Evolutionary conservation across 2,113 vertebrate species (phyloP).

Genomic region (Psilopsiagon aurifrons): DNA sequence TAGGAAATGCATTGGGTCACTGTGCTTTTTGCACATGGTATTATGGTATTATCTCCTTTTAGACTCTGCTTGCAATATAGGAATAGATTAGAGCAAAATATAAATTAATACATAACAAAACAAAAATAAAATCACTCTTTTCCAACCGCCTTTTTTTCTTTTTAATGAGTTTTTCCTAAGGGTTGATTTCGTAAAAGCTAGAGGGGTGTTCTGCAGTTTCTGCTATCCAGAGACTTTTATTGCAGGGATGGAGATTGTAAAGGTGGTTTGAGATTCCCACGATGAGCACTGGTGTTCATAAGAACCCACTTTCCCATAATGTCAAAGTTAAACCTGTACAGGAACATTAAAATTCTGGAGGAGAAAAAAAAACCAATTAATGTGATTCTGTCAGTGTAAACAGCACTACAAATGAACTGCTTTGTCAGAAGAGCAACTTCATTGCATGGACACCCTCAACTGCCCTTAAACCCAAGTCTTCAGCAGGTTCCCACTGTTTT

Average conservation of each 20-base stretch:
- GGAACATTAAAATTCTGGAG: background rate
- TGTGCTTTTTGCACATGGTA: background rate
- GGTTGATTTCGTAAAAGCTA: conserved; percentile 28
- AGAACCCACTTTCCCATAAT: background rate
- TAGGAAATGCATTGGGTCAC: background rate
- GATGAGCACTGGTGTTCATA: background rate
- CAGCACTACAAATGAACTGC: background rate
- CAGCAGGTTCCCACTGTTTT: background rate
- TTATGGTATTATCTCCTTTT: background rate
- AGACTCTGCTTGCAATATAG: background rate
- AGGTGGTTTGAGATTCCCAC: background rate
- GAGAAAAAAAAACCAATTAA: background rate
- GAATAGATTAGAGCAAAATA: background rate
- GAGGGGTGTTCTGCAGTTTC: background rate
- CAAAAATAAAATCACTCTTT: background rate
- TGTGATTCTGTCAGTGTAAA: background rate
- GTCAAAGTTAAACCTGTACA: background rate
- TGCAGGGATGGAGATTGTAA: background rate
- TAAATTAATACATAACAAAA: background rate
- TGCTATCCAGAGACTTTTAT: background rate
- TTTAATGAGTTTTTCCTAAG: background rate
- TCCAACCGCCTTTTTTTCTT: background rate
- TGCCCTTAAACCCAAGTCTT: background rate
- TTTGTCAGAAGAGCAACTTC: background rate
- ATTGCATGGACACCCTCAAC: background rate